A percentile compares a stretch with the other conserved stretches of the same genome.
Evolutionary conservation across 2,113 vertebrate species (phyloP).

Genomic region (Nothocercus julius): DNA sequence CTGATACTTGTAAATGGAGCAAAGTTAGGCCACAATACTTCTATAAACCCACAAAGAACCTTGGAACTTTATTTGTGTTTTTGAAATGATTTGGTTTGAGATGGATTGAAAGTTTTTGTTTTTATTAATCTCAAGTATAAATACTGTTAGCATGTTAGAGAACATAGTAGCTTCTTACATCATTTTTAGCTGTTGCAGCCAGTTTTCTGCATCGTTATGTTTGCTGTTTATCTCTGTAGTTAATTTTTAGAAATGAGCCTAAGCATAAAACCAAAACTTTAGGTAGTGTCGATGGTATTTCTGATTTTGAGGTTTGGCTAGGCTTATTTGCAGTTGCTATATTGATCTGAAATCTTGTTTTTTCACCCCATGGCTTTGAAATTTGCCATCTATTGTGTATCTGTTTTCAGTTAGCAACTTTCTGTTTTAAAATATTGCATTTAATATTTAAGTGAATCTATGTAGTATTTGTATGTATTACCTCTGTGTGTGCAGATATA

Average conservation of each 20-base stretch:
- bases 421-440: fast-evolving
- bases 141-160: not conserved
- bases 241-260: not conserved
- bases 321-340: not conserved
- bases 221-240: not conserved
- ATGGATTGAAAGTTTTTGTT: not conserved
- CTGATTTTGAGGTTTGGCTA: slow-evolving; percentile 11
- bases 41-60: not conserved
- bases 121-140: not conserved
- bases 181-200: not conserved
- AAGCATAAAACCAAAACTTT: not conserved
- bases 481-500: fast-evolving
- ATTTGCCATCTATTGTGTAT: not conserved
- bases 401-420: not conserved
- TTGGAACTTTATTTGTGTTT: not conserved
- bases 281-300: not conserved
- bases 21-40: not conserved
- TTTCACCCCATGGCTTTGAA: not conserved
- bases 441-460: fast-evolving
- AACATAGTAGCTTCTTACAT: not conserved
- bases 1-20: not conserved
- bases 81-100: not conserved
- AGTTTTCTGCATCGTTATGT: not conserved
- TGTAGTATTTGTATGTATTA: not conserved
- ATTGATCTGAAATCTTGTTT: fast-evolving